Conservation (phyloP, 2,888 invertebrate species). For the Diogma glabrata region DNA sequence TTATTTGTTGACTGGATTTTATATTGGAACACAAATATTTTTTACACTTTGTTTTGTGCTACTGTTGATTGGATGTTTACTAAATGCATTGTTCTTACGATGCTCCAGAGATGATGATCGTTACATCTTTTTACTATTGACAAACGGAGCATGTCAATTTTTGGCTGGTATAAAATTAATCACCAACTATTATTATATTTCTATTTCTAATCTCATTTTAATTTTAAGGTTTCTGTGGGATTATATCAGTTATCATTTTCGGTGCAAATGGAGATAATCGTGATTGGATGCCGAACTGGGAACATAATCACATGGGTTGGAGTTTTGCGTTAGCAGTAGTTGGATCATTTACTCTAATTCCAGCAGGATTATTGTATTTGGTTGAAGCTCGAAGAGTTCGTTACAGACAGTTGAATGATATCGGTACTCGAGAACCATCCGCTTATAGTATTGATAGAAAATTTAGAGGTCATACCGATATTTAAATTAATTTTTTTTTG, state of each 20-base stretch:
- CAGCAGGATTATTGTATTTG: conserved; percentile 68
- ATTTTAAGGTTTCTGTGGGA: conserved; percentile 58
- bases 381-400: conserved; percentile 71
- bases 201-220: too few species aligned
- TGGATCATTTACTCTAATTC: conserved; percentile 62
- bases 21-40: conserved; percentile 87
- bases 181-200: not conserved
- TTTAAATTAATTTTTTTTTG: conserved; percentile 40
- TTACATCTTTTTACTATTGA: conserved; percentile 59
- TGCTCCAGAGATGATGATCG: conserved; percentile 66
- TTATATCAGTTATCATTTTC: conserved; percentile 77
- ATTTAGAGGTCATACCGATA: conserved; percentile 55
- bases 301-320: conserved; percentile 91
- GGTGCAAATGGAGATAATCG: conserved; percentile 83
- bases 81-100: conserved; percentile 61
- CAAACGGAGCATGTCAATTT: conserved; percentile 60
- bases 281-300: conserved; percentile 94
- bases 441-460: conserved; percentile 55
- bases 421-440: conserved; percentile 52
- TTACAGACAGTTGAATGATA: conserved; percentile 59
- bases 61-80: conserved; percentile 59
- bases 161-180: conserved; percentile 45
- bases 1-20: conserved; percentile 80
- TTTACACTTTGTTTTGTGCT: conserved; percentile 80
- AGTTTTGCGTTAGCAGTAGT: conserved; percentile 78